These are phyloP conservation scores for Pristiophorus japonicus DNA, from an alignment of 2,113 vertebrate genomes.

Conservation along the genomic window DNA sequence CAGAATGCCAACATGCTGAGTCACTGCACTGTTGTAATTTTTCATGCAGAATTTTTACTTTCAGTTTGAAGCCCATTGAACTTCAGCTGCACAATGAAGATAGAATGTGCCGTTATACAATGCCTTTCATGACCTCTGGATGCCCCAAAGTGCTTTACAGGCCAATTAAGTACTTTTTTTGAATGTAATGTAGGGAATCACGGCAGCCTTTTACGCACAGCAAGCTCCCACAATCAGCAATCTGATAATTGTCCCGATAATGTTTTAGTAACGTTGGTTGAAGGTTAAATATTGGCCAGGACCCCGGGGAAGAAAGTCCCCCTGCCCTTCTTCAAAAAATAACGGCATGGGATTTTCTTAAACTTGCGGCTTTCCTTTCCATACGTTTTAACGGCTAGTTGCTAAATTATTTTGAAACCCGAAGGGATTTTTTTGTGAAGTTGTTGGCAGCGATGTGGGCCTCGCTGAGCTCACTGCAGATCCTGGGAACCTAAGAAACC, in stretches of 20 bases:
- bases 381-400: neutral
- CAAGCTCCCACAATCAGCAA: neutral
- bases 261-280: neutral
- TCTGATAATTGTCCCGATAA: too few relatives aligned
- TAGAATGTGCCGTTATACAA: too few relatives aligned
- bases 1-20: too few relatives aligned
- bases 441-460: neutral
- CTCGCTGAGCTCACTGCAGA: neutral
- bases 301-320: neutral
- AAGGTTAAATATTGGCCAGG: neutral
- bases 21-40: neutral
- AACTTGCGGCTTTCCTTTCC: neutral
- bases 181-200: neutral
- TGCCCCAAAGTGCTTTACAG: too few relatives aligned
- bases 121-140: neutral
- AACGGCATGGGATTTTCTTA: neutral
- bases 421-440: neutral
- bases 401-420: neutral
- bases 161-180: neutral
- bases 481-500: neutral
- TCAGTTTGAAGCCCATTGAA: too few relatives aligned
- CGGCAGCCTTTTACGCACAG: neutral
- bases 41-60: neutral
- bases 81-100: neutral
- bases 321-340: neutral